A percentile compares a stretch with the other conserved stretches of the same genome.
Conservation (phyloP, 2,113 vertebrate species). For the Calonectris borealis region DNA sequence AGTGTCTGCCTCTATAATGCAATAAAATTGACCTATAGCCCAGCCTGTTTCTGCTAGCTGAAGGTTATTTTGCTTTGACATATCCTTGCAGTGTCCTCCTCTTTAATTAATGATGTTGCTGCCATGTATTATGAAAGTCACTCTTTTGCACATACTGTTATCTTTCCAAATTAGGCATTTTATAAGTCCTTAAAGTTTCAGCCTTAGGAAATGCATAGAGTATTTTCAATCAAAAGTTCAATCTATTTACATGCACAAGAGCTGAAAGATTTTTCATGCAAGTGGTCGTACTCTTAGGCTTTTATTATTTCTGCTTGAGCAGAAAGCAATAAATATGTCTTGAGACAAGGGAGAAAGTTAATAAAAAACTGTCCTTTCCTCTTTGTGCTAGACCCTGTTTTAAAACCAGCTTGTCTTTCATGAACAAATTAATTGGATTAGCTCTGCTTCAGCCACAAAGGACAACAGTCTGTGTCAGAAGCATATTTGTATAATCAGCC, state of each 20-base stretch:
- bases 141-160: background rate
- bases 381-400: conserved; percentile 56
- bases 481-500: conserved; percentile 61
- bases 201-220: conserved; percentile 11
- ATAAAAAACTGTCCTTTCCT: conserved; percentile 74
- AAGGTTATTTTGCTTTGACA: conserved; percentile 46
- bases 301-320: conserved; percentile 73
- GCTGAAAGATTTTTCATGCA: conserved; percentile 43
- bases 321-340: conserved; percentile 74
- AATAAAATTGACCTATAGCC: conserved; percentile 34
- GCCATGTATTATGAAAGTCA: conserved; percentile 3
- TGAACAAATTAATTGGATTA: conserved; percentile 77
- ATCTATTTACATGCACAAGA: conserved; percentile 52
- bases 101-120: conserved; percentile 50
- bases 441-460: conserved; percentile 65
- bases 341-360: conserved; percentile 74
- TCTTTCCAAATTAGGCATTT: conserved; percentile 32
- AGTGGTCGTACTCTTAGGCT: conserved; percentile 36
- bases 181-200: conserved; percentile 28
- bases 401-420: conserved; percentile 71
- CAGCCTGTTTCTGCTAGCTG: background rate
- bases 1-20: background rate
- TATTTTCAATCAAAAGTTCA: conserved; percentile 45
- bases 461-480: conserved; percentile 55
- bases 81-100: background rate